These are phyloP conservation scores for Lithobates pipiens DNA, from an alignment of 2,797 vertebrate species.

Conservation along the genomic window DNA sequence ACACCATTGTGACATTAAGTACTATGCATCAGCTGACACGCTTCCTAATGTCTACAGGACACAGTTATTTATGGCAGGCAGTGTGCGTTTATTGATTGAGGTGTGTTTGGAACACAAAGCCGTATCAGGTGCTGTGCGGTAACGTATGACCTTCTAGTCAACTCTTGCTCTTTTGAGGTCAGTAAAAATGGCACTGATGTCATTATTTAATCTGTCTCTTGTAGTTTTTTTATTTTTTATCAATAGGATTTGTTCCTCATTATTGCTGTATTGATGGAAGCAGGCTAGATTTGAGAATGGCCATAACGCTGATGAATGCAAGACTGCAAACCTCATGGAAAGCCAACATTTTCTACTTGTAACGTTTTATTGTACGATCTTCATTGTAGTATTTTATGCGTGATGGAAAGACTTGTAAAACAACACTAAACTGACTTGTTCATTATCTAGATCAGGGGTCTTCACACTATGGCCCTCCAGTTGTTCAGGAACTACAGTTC, in stretches of 20 bases:
- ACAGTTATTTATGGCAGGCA: conserved; percentile 17
- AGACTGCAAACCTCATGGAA: background rate
- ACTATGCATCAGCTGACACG: background rate
- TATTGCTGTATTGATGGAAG: background rate
- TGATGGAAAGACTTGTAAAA: too few relatives aligned
- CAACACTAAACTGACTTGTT: too few relatives aligned
- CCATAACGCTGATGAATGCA: background rate
- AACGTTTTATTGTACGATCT: background rate
- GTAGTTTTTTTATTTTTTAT: background rate
- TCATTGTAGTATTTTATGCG: background rate
- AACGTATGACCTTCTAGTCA: conserved; percentile 5
- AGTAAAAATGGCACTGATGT: conserved; percentile 20
- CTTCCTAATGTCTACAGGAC: background rate
- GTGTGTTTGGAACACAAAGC: background rate
- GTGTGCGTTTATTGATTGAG: background rate
- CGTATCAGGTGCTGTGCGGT: background rate
- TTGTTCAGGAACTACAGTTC: too few relatives aligned
- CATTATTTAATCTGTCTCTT: background rate
- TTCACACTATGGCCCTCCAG: too few relatives aligned
- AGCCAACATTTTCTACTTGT: background rate
- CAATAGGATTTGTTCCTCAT: background rate
- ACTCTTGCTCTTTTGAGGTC: background rate
- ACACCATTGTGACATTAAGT: background rate
- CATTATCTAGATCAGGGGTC: too few relatives aligned
- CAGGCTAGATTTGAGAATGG: background rate